Percentiles rank a stretch among this genome's conserved stretches.
Evolutionary conservation across 2,113 vertebrate species (phyloP).

Genomic region (Plestiodon gilberti): DNA sequence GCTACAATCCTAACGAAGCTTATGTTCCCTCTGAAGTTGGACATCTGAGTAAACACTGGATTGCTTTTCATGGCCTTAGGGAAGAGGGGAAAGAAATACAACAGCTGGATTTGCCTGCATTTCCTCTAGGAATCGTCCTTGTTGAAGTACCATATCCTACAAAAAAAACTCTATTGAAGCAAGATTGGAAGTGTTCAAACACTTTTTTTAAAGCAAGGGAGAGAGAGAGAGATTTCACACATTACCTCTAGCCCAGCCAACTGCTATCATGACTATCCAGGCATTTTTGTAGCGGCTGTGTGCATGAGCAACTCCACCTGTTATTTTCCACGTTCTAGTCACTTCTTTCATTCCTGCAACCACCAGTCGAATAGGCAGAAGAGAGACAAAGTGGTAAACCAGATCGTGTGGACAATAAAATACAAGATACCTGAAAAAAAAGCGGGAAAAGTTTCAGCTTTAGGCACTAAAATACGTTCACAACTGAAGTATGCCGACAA

Average conservation of each 20-base stretch:
- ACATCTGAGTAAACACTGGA: not conserved
- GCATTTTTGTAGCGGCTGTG: constrained; percentile 86
- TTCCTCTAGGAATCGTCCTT: not conserved
- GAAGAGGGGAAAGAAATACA: not conserved
- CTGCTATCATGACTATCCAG: constrained; percentile 90
- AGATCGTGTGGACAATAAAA: constrained; percentile 93
- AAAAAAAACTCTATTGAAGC: not conserved
- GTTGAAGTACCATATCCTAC: not conserved
- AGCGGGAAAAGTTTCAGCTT: constrained; percentile 7
- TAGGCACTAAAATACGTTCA: not conserved
- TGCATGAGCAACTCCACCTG: constrained; percentile 86
- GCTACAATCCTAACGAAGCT: not conserved
- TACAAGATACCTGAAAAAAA: constrained; percentile 87
- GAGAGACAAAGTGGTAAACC: constrained; percentile 79
- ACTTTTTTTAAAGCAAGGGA: constrained; percentile 26
- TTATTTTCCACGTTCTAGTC: constrained; percentile 95
- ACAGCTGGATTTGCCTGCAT: not conserved
- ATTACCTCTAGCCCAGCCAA: constrained; percentile 96
- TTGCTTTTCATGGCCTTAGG: not conserved
- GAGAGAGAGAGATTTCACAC: constrained; percentile 10
- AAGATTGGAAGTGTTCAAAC: not conserved
- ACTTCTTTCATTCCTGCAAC: constrained; percentile 94
- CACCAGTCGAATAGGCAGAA: constrained; percentile 85
- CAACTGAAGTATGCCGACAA: not conserved
- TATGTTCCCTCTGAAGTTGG: not conserved